These are phyloP conservation scores for Sitta carolinensis DNA, from an alignment of 2,797 vertebrate species.

Conservation along the genomic window DNA sequence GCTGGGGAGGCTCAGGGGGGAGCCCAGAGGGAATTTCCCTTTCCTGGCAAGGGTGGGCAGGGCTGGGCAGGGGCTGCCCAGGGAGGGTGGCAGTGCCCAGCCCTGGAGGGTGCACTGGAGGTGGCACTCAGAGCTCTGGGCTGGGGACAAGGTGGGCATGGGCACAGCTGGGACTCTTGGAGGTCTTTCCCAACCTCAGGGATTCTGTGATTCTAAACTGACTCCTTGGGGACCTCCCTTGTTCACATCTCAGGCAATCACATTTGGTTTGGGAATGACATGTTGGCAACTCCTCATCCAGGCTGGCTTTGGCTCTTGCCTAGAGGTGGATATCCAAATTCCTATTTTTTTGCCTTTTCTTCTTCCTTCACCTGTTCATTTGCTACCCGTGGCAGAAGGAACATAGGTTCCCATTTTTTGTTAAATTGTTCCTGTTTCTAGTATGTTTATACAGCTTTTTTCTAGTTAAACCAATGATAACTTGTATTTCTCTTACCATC, in stretches of 20 bases:
- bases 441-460: background rate
- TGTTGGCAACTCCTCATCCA: background rate
- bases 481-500: background rate
- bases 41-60: background rate
- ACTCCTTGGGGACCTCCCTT: background rate
- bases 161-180: background rate
- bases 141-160: accelerated
- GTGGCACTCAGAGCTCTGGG: background rate
- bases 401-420: background rate
- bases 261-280: background rate
- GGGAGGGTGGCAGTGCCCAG: background rate
- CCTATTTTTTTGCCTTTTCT: background rate
- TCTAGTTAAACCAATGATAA: background rate
- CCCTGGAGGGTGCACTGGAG: background rate
- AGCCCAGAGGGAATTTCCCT: accelerated
- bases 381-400: background rate
- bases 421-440: background rate
- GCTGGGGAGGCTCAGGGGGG: accelerated
- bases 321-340: background rate
- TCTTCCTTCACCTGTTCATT: background rate
- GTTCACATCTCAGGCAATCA: background rate
- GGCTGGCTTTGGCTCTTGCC: background rate
- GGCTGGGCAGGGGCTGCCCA: background rate
- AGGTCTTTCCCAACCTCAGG: background rate
- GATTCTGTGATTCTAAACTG: background rate